phyloP scores from a whole-genome alignment of 2,888 invertebrate genomes.

The Phaonia tiefii region DNA sequence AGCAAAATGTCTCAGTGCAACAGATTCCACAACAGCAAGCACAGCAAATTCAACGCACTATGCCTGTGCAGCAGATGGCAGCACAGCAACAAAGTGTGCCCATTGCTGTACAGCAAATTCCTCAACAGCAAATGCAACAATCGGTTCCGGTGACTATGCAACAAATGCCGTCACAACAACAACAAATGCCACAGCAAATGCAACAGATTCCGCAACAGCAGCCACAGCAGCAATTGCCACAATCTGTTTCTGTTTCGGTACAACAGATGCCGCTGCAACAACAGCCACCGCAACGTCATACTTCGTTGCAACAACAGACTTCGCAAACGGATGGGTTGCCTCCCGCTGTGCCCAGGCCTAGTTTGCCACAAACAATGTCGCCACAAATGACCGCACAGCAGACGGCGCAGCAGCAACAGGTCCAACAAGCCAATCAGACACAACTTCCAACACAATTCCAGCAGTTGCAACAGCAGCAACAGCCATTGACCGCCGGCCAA shows the following conservation, averaged over 20 bases:
- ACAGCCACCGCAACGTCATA: conserved; percentile 43
- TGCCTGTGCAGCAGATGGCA: conserved; percentile 73
- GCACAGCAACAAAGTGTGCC: conserved; percentile 71
- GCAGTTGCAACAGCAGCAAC: conserved; percentile 75
- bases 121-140: conserved; percentile 56
- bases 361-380: conserved; percentile 57
- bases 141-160: background rate
- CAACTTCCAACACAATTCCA: conserved; percentile 68
- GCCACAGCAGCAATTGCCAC: conserved; percentile 57
- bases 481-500: conserved; percentile 72
- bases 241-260: conserved; percentile 6
- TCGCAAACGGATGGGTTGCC: conserved; percentile 77
- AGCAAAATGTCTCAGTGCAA: conserved; percentile 34
- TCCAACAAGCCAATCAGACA: conserved; percentile 43
- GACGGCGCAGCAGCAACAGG: conserved; percentile 61
- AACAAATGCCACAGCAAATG: conserved; percentile 67
- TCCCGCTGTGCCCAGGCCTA: conserved; percentile 62
- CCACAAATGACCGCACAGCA: conserved; percentile 61
- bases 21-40: conserved; percentile 42
- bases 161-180: conserved; percentile 47
- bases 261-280: conserved; percentile 62
- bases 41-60: conserved; percentile 47
- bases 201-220: too few relatives aligned
- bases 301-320: conserved; percentile 70
- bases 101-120: conserved; percentile 5